Base-by-base conservation (phyloP, 2,888 invertebrate species). In the Cephus sareptanus region DNA sequence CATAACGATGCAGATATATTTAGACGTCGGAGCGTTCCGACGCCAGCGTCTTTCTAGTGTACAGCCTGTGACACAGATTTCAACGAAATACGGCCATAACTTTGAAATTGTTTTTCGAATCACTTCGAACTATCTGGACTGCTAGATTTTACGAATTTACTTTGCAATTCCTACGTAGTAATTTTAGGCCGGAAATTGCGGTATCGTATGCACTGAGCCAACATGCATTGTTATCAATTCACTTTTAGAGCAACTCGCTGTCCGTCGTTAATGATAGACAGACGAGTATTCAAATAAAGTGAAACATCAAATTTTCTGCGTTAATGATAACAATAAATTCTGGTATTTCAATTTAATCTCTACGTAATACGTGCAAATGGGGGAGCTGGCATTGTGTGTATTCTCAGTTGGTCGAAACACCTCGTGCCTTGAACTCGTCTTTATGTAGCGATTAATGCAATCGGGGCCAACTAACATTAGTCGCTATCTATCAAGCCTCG, bases 1-100 rank as follows among this genome's bases (percentile, higher is more conserved):
- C 81, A 83, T 79, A 83, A 83, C 83, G 82, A 83, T 80, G 80
- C 75, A 76, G 88, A 78, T 88, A 88, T 87, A 88, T 88, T 88
- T 88, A 88, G 88, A 86, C 83, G 80, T 73, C 76, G 77, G 23
- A 81, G 81, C 82, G 76, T 77, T 77, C 82, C 83, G 82, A 81
- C 84, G 83, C 82, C 76, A 82, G 76, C 79, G 82, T 83, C 82
- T 83, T 80, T 82, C 85, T 83, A 83, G 81, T 81, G 78, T 81
- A 69, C 76, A 69, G 74, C 74, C 15, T 85, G 86, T 85, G 88
- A 88, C 87, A 89, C 82, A 88, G 83, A 86, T 88, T 87, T 84
- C 83, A 71, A 33, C 76, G 79, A 79, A 81, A 79, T 33, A 74
- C 74, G 33, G 56, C 33, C n/a, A 13, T 75, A 31, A 71, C 23